Conservation (phyloP, 2,797 vertebrate genomes). For the Diglossa cyanea region DNA sequence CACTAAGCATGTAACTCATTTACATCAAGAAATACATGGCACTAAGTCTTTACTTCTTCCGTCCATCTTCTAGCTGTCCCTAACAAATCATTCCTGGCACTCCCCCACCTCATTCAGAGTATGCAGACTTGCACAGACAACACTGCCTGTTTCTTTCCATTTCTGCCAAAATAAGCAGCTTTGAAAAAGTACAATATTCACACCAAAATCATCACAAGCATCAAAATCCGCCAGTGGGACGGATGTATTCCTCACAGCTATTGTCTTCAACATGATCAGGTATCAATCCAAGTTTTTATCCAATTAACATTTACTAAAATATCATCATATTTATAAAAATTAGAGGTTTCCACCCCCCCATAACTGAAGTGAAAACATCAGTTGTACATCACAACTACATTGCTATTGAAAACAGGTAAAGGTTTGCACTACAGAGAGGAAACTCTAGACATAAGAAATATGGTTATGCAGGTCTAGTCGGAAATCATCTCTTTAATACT, state of each 20-base stretch:
- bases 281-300: neutral
- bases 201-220: neutral
- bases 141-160: neutral
- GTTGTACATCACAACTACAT: neutral
- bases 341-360: fast-evolving
- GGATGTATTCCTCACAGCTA: neutral
- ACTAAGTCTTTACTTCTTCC: neutral
- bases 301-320: neutral
- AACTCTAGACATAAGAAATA: neutral
- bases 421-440: neutral
- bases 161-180: neutral
- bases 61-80: neutral
- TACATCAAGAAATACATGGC: neutral
- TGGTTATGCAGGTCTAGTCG: neutral
- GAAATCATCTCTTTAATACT: neutral
- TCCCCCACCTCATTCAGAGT: neutral
- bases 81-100: neutral
- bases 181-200: neutral
- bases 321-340: neutral
- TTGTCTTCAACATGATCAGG: neutral
- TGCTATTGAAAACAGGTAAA: neutral
- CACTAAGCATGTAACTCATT: neutral
- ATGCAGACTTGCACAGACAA: neutral
- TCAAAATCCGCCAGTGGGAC: neutral
- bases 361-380: neutral